A percentile compares a stretch with the other conserved stretches of the same genome.
Evolutionary conservation across 2,888 invertebrate genomes (phyloP).

Genomic region (Torymus auratus): DNA sequence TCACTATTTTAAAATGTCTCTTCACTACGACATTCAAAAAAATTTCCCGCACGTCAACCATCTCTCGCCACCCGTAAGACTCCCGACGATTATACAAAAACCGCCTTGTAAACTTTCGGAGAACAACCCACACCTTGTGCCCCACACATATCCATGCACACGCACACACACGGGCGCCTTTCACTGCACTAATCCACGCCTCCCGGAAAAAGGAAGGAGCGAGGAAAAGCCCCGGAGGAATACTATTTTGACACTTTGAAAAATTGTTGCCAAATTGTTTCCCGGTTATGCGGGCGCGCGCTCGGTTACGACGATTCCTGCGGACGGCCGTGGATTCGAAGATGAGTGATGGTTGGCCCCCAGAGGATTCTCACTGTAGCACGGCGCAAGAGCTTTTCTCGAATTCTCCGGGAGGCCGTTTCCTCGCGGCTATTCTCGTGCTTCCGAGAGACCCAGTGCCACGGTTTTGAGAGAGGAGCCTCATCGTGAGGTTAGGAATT

Average conservation of each 20-base stretch:
- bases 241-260: conserved; percentile 70
- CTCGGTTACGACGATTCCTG: conserved; percentile 31
- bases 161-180: no score
- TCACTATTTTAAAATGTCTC: no score
- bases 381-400: conserved; percentile 43
- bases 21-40: no score
- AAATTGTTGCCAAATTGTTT: conserved; percentile 70
- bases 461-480: conserved; percentile 13
- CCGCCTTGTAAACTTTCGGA: no score
- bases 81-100: no score
- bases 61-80: no score
- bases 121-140: no score
- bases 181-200: no score
- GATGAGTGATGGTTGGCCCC: conserved; percentile 66
- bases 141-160: no score
- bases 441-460: conserved; percentile 48
- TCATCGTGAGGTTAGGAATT: no score
- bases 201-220: background rate
- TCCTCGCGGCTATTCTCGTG: background rate
- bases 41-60: no score
- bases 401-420: conserved; percentile 37
- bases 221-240: conserved; percentile 63
- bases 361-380: conserved; percentile 57
- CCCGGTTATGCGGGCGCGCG: conserved; percentile 50
- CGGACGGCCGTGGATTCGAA: conserved; percentile 58